Evolutionary conservation across 92 coral and sea anemone genomes (phyloP).

Genomic region (Desmophyllum pertusum): DNA sequence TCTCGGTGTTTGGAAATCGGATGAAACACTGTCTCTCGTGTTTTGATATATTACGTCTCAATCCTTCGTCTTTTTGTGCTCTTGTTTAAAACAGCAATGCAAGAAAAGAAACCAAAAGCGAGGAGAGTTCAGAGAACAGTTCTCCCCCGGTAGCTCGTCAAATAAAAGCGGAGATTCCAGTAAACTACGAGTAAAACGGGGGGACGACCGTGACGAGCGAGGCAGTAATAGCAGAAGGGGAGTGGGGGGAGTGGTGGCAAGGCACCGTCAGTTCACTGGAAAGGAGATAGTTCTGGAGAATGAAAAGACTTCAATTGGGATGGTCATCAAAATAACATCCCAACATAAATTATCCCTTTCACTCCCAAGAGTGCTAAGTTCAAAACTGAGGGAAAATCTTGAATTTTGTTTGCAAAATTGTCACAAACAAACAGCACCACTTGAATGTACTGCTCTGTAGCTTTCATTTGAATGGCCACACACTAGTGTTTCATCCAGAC

Average conservation of each 20-base stretch:
- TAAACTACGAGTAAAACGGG: background rate
- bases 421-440: too few species aligned
- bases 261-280: constrained; percentile 17
- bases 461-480: too few species aligned
- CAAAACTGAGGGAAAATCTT: too few species aligned
- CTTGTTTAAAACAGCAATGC: constrained; percentile 16
- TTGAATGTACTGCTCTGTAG: too few species aligned
- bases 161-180: background rate
- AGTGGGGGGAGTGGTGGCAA: constrained; percentile 1
- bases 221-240: constrained; percentile 17
- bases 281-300: constrained; percentile 9
- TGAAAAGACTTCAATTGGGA: background rate
- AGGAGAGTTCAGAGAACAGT: constrained; percentile 16
- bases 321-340: too few species aligned
- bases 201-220: constrained; percentile 28
- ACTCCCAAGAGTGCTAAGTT: too few species aligned
- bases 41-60: too few species aligned
- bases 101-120: constrained; percentile 33
- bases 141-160: constrained; percentile 29
- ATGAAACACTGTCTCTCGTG: too few species aligned
- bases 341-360: too few species aligned
- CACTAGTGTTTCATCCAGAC: too few species aligned
- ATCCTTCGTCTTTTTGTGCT: background rate
- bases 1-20: too few species aligned
- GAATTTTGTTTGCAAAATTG: too few species aligned